Base-by-base conservation (phyloP, 1,140 invertebrate species). In the Melitaea cinxia region DNA sequence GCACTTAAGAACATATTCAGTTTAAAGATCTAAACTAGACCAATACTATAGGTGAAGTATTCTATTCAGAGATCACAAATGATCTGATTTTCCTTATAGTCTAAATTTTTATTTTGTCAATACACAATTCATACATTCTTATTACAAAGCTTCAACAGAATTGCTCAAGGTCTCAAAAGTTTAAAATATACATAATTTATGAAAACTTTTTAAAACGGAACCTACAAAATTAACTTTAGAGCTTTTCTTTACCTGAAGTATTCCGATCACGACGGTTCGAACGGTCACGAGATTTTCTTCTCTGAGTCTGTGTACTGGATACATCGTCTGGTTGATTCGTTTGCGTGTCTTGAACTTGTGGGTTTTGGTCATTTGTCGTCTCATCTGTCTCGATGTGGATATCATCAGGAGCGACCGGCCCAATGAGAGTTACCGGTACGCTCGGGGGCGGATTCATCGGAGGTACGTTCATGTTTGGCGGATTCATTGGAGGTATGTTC, bases 381-480 rank as follows among this genome's bases (percentile, higher is more conserved):
- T 54, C 42, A 1, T 65, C 56, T 9, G 26, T 14, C 7, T 60
- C 60, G 23, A 70, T 60, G 7, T 63, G 47, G 26, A 65, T 64
- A 4, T 50, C 50, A 12, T 69, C 69, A 4, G 71, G 56, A 7
- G 57, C 17, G 28, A 60, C 28, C 26, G 75, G 62, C 4, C 58
- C 62, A 26, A 66, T 47, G 26, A 76, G 28, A 10, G 70, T 56
- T 30, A 62, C 10, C 0, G 63, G 60, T 30, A 60, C 35, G 9
- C 53, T 26, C 2, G 57, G 59, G 9, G 65, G 61, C 7, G 73
- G 64, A 15, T 75, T 75, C 53, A 75, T 59, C 10, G 61, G 49
- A 14, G 69, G 26, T 1, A 66, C 21, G 17, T 69, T 65, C 26
- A 58, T 64, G 24, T 49, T 47, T 9, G 58, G 54, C 49, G 63